Evolutionary conservation across 2,888 invertebrate species (phyloP), one percentile per base, ranked within the genome.

Genomic region (Apodemia zela): DNA sequence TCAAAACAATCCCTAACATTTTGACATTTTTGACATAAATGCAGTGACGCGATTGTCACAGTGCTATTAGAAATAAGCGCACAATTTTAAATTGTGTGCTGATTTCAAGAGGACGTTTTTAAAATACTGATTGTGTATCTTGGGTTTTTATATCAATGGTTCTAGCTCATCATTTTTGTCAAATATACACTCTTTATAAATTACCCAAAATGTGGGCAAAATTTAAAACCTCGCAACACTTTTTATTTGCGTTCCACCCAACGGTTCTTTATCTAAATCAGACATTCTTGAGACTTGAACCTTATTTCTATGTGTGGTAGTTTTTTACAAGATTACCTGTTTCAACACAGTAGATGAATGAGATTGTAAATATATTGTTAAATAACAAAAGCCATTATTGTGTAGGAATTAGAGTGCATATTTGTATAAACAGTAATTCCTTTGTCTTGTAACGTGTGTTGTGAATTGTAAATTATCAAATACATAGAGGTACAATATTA

Each of bases 251-350:
- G 54, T 29, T 25, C 54, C 54, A n/a, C 15, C 54, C 54, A 29
- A 57, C 54, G 29, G 54, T 57, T 57, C 54, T 57, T 57, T 57
- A 57, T 57, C 29, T 57, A 57, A 57, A 57, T 57, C 54, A 57
- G 54, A 57, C 54, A 29, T 57, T 57, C 54, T 57, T n/a, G 54
- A 57, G 29, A 57, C 54, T n/a, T 57, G 29, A 57, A 57, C 51
- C 21, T 54, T 57, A 57, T 57, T 57, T 29, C 54, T 57, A 57
- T 57, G 54, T 57, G 10, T 25, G 11, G 54, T 57, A 29, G 13
- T 57, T 57, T 57, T 54, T 57, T 57, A 54, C 54, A 15, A 57
- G 13, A 57, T 57, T 57, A 57, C 54, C 54, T 54, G 54, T 54
- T 54, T 13, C 15, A 1, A 15, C 25, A 54, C 51, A 21, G 51